Evolutionary conservation across 2,888 invertebrate species (phyloP).

Genomic region (Polia nebulosa): DNA sequence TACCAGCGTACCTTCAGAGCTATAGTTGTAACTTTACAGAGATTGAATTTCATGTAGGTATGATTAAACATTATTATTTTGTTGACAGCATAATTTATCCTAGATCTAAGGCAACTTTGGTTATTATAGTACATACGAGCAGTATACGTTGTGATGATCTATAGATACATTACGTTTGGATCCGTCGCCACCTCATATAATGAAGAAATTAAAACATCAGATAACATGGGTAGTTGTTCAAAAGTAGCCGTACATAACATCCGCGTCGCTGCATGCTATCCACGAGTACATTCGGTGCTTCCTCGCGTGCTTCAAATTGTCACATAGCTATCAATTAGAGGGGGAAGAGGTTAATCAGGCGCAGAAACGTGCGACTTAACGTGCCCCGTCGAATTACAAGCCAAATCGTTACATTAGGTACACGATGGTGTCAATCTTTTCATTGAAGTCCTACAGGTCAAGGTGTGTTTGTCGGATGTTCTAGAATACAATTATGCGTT

Average conservation of each 20-base stretch:
- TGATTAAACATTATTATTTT: neutral
- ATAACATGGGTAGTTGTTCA: conserved; percentile 9
- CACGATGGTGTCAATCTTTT: conserved; percentile 55
- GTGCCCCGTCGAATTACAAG: conserved; percentile 35
- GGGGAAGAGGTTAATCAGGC: conserved; percentile 58
- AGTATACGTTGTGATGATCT: too few relatives aligned
- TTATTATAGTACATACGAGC: neutral
- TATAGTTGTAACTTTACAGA: too few relatives aligned
- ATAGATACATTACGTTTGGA: neutral
- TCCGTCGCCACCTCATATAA: neutral
- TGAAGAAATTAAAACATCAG: conserved; percentile 30
- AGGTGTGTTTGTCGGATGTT: conserved; percentile 34
- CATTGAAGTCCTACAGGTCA: conserved; percentile 50
- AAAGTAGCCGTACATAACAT: conserved; percentile 24
- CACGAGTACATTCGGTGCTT: conserved; percentile 36
- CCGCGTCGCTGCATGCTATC: conserved; percentile 22
- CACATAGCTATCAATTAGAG: conserved; percentile 54
- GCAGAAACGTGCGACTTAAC: conserved; percentile 35
- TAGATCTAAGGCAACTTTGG: neutral
- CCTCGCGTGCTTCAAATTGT: conserved; percentile 53
- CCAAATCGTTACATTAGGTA: conserved; percentile 42
- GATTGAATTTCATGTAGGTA: neutral
- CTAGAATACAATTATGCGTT: conserved; percentile 16
- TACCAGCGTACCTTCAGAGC: too few relatives aligned
- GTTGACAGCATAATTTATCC: neutral